These are phyloP conservation scores for Odontocolon sp. DNA, from an alignment of 2,888 invertebrate genomes.

Conservation along the genomic window DNA sequence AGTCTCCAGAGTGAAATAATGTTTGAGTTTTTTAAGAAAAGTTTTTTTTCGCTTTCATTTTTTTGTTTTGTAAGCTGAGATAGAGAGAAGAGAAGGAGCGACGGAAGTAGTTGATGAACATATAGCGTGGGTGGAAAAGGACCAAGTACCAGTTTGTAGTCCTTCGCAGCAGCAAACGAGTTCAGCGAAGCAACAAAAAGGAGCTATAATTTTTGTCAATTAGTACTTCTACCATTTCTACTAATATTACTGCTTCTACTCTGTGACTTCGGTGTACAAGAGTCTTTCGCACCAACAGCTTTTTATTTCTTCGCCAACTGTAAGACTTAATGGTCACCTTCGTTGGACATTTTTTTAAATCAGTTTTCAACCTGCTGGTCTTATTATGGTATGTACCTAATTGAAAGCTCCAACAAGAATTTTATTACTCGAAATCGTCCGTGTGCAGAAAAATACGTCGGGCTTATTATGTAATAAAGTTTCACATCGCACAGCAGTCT, in stretches of 20 bases:
- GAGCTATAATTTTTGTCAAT: slow-evolving; percentile 31
- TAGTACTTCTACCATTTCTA: neutral
- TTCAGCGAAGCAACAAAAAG: slow-evolving; percentile 21
- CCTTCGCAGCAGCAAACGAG: neutral
- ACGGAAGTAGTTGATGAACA: neutral
- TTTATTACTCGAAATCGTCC: slow-evolving; percentile 9
- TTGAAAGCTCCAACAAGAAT: slow-evolving; percentile 19
- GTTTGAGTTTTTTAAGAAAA: slow-evolving; percentile 21
- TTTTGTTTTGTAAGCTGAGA: no score
- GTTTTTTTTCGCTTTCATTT: no score
- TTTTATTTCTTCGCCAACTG: neutral
- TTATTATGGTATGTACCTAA: neutral
- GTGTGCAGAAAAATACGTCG: neutral
- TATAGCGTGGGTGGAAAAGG: neutral
- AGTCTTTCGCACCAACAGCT: slow-evolving; percentile 6
- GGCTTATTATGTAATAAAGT: neutral
- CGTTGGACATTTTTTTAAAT: slow-evolving; percentile 9
- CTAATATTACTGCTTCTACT: neutral
- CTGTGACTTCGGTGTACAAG: neutral
- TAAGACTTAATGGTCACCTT: slow-evolving; percentile 15
- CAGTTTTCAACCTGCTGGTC: slow-evolving; percentile 4
- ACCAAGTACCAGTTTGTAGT: neutral
- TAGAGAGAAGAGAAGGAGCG: neutral
- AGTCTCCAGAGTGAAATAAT: slow-evolving; percentile 18
- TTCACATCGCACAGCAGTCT: neutral